A percentile compares a stretch with the other conserved stretches of the same genome.
phyloP scores from a whole-genome alignment of 2,888 invertebrate species.

The Odontomyia ornata region DNA sequence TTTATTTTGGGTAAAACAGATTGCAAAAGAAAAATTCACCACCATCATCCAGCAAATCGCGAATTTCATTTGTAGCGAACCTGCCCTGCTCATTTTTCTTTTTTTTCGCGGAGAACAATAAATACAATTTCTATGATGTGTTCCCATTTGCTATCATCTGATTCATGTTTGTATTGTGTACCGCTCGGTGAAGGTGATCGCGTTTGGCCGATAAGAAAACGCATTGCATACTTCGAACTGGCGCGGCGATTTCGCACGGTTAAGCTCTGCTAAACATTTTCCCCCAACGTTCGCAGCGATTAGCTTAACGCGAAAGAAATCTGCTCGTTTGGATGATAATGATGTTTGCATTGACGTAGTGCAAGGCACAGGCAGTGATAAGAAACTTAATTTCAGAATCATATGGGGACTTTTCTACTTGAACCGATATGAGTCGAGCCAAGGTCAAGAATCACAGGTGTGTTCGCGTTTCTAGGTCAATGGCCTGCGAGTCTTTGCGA shows the following conservation, averaged over 20 bases:
- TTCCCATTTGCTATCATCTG: conserved; percentile 10
- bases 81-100: background rate
- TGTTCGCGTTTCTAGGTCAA: background rate
- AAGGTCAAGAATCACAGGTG: conserved; percentile 19
- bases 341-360: conserved; percentile 5
- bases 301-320: background rate
- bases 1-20: background rate
- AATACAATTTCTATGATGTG: background rate
- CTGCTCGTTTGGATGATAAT: conserved; percentile 16
- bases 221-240: no score
- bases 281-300: background rate
- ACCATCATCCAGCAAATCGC: conserved; percentile 9
- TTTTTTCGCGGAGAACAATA: no score
- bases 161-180: background rate
- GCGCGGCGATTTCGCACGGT: background rate
- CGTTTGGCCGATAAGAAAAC: background rate
- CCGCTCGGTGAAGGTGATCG: background rate
- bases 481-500: background rate
- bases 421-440: background rate
- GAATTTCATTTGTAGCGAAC: background rate
- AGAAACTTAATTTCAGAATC: conserved; percentile 12
- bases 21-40: no score
- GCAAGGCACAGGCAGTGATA: conserved; percentile 3
- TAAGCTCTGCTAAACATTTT: conserved; percentile 3
- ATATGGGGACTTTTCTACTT: conserved; percentile 3